Evolutionary conservation across 2,113 vertebrate species (phyloP).

Genomic region (Cercopithecus mona): DNA sequence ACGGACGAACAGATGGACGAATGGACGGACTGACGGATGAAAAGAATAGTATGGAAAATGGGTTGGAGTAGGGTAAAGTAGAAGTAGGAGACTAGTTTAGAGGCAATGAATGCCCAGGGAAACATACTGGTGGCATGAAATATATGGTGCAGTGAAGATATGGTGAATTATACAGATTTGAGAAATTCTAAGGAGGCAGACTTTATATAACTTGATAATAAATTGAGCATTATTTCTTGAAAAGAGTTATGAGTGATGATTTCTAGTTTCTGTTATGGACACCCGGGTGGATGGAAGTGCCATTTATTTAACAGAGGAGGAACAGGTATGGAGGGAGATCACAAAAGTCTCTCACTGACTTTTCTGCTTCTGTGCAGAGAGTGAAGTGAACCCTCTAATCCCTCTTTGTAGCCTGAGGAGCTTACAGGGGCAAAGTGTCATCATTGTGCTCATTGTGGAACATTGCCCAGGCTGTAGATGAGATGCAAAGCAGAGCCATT

Average conservation of each 20-base stretch:
- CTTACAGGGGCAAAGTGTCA: not conserved
- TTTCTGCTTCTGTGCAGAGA: slow-evolving; percentile 3
- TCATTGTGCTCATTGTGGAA: not conserved
- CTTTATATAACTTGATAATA: not conserved
- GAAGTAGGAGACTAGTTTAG: not conserved
- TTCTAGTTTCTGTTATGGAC: not conserved
- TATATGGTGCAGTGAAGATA: not conserved
- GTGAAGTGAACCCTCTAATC: not conserved
- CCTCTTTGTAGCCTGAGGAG: not conserved
- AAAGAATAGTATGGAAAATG: too few species aligned
- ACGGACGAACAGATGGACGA: accelerated
- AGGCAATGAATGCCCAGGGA: not conserved
- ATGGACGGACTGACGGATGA: too few species aligned
- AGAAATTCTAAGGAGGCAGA: not conserved
- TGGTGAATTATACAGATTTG: not conserved
- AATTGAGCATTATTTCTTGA: not conserved
- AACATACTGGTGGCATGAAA: not conserved
- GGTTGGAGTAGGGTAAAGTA: not conserved
- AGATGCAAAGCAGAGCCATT: not conserved
- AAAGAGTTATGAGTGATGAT: not conserved
- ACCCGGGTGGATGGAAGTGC: not conserved
- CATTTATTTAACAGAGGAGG: not conserved
- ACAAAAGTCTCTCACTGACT: not conserved
- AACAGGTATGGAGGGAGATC: not conserved
- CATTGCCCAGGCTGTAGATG: not conserved